Conservation (phyloP, 2,888 invertebrate species). For the Machimus rusticus region DNA sequence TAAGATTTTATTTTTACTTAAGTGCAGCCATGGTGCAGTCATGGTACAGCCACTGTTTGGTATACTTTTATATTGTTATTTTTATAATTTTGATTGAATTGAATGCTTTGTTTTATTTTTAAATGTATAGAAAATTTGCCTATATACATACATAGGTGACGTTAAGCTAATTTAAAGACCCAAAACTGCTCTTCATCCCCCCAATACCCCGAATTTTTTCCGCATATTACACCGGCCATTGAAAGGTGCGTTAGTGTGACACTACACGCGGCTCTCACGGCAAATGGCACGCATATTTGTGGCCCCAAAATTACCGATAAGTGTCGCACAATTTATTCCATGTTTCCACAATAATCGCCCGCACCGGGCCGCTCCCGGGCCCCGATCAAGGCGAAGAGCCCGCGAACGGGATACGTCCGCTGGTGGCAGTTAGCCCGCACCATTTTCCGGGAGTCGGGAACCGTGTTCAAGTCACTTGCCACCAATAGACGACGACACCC, state of each 20-base stretch:
- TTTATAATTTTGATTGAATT: no score
- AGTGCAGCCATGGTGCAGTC: no score
- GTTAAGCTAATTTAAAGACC: no score
- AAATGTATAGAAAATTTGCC: no score
- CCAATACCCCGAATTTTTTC: not conserved
- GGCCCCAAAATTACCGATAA: constrained; percentile 19
- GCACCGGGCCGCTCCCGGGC: not conserved
- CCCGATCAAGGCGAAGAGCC: not conserved
- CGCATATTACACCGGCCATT: not conserved
- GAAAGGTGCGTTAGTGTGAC: not conserved
- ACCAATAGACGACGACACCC: not conserved
- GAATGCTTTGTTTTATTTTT: no score
- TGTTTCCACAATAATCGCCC: not conserved
- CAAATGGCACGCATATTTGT: constrained; percentile 25
- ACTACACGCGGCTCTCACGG: not conserved
- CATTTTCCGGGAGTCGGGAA: not conserved
- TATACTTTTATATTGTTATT: no score
- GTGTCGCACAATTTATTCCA: constrained; percentile 35
- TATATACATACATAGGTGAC: no score
- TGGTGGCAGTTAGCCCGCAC: not conserved
- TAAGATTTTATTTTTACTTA: no score
- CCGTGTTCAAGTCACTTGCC: not conserved
- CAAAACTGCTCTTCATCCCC: no score
- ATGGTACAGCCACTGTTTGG: no score
- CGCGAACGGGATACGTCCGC: not conserved